Conservation (phyloP, 2,797 vertebrate genomes). For the Chaenodraco wilsoni region DNA sequence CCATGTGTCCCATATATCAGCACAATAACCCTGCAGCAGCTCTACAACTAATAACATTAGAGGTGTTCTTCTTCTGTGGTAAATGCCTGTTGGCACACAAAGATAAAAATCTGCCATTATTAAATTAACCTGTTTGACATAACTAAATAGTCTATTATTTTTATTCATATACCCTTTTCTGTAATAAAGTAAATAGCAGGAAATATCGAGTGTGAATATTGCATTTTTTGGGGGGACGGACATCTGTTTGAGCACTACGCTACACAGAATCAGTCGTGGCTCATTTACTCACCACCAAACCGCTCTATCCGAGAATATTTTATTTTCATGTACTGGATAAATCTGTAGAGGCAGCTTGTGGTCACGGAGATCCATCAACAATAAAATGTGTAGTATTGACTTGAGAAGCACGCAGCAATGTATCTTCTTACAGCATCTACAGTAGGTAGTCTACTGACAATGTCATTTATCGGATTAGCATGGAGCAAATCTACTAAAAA, state of each 20-base stretch:
- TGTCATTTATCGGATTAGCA: background rate
- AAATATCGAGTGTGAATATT: slow-evolving; percentile 5
- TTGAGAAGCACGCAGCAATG: background rate
- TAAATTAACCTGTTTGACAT: background rate
- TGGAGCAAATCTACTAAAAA: too few relatives aligned
- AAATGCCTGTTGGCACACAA: background rate
- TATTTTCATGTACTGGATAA: background rate
- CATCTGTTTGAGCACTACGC: background rate
- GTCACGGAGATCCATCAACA: slow-evolving; percentile 25
- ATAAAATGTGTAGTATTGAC: slow-evolving; percentile 14
- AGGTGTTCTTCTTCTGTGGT: background rate
- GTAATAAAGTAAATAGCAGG: background rate
- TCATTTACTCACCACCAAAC: slow-evolving; percentile 5
- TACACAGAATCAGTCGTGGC: background rate
- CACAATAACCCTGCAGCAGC: background rate
- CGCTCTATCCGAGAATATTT: background rate
- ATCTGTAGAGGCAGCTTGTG: slow-evolving; percentile 10
- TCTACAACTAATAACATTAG: background rate
- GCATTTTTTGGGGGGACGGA: background rate
- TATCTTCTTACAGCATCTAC: background rate
- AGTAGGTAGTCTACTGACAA: background rate
- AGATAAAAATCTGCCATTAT: background rate
- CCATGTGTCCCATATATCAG: background rate
- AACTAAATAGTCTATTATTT: background rate
- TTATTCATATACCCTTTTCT: background rate